These are phyloP conservation scores for Calcarius lapponicus DNA, from an alignment of 2,797 vertebrate species.

Conservation along the genomic window DNA sequence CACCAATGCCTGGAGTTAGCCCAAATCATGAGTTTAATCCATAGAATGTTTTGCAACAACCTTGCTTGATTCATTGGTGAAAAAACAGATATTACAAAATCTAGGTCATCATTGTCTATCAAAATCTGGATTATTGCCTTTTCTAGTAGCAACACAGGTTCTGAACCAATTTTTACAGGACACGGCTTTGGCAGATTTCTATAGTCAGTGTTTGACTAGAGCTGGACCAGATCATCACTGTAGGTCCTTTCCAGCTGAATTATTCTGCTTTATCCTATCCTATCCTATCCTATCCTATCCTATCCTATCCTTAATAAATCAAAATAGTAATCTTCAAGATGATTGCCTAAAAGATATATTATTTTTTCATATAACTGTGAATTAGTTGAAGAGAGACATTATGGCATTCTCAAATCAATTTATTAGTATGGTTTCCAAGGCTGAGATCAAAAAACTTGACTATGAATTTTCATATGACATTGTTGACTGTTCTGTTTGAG, in stretches of 20 bases:
- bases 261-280: not conserved
- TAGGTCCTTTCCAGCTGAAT: not conserved
- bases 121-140: not conserved
- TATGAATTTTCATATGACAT: not conserved
- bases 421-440: not conserved
- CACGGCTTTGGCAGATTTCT: not conserved
- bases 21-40: not conserved
- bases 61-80: not conserved
- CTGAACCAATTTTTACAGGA: not conserved
- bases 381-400: not conserved
- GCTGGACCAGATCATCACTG: accelerated
- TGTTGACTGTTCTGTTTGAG: not conserved
- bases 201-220: not conserved
- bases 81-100: not conserved
- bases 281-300: not conserved
- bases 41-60: not conserved
- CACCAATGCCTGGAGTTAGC: not conserved
- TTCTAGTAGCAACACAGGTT: not conserved
- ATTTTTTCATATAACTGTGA: not conserved
- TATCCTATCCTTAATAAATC: no score
- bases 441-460: not conserved
- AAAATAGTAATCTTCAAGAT: not conserved
- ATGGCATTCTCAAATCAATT: not conserved
- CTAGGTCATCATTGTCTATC: not conserved
- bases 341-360: not conserved